Percentiles rank a stretch among this genome's conserved stretches.
Evolutionary conservation across 2,113 vertebrate species (phyloP).

Genomic region (Regulus satrapa): DNA sequence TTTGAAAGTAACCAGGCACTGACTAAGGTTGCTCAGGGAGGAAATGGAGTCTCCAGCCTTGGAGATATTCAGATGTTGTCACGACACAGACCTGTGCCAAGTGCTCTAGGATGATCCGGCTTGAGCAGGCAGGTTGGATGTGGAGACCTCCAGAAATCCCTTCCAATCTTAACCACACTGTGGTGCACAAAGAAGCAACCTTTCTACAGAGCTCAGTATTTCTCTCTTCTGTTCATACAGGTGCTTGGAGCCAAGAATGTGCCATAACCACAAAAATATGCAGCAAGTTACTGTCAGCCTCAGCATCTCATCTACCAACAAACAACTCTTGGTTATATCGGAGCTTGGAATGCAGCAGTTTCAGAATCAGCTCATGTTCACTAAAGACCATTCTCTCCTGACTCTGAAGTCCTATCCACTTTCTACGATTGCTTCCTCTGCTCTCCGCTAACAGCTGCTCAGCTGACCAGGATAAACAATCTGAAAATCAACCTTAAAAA

Average conservation of each 20-base stretch:
- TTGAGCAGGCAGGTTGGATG: not conserved
- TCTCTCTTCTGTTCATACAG: not conserved
- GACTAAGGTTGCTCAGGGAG: not conserved
- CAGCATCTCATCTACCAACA: not conserved
- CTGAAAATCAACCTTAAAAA: not conserved
- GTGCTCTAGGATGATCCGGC: not conserved
- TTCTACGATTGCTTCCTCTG: not conserved
- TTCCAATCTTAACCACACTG: not conserved
- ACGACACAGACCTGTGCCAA: not conserved
- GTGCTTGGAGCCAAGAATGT: not conserved
- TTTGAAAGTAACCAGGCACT: not conserved
- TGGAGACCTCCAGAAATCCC: not conserved
- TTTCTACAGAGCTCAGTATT: not conserved
- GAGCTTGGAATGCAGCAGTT: not conserved
- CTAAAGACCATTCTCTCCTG: not conserved
- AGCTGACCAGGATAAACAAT: fast-evolving
- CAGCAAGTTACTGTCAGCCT: not conserved
- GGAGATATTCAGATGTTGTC: not conserved
- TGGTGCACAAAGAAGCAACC: not conserved
- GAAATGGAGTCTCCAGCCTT: not conserved
- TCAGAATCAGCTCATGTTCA: not conserved
- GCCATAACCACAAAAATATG: not conserved
- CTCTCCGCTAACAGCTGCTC: not conserved
- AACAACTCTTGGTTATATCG: not conserved
- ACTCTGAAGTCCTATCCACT: not conserved